Conservation (phyloP, 2,113 vertebrate genomes). For the Rhinopomastus cyanomelas region DNA sequence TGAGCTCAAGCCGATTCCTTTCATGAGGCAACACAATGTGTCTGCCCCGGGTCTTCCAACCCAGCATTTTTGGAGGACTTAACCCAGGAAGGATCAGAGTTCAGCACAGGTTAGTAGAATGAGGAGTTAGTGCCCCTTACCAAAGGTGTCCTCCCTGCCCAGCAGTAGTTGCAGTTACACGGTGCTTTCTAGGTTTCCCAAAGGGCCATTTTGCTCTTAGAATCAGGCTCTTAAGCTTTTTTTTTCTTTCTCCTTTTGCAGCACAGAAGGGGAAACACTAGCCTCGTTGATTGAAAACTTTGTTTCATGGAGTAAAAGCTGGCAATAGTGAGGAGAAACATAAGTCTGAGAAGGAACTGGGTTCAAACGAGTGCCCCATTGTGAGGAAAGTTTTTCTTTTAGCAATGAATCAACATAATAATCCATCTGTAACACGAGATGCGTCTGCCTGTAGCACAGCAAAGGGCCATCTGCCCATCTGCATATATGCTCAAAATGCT, state of each 20-base stretch:
- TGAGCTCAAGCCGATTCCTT: neutral
- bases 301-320: neutral
- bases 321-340: conserved; percentile 9
- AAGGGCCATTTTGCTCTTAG: neutral
- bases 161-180: neutral
- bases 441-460: conserved; percentile 19
- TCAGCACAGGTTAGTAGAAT: neutral
- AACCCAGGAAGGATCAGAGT: neutral
- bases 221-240: neutral
- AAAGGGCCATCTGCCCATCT: conserved; percentile 70
- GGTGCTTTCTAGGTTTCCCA: neutral
- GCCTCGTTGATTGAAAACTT: neutral
- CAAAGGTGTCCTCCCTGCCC: neutral
- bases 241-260: neutral
- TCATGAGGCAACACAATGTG: neutral
- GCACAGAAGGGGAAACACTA: conserved; percentile 5
- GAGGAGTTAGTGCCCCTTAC: neutral
- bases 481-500: conserved; percentile 52
- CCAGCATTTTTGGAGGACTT: neutral
- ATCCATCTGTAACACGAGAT: conserved; percentile 68
- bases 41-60: neutral
- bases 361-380: conserved; percentile 32
- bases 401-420: conserved; percentile 57
- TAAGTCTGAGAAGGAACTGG: neutral
- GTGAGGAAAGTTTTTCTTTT: conserved; percentile 55